Percentiles rank a stretch among this genome's conserved stretches.
Conservation (phyloP, 2,888 invertebrate species). For the Stenchaetothrips biformis region DNA sequence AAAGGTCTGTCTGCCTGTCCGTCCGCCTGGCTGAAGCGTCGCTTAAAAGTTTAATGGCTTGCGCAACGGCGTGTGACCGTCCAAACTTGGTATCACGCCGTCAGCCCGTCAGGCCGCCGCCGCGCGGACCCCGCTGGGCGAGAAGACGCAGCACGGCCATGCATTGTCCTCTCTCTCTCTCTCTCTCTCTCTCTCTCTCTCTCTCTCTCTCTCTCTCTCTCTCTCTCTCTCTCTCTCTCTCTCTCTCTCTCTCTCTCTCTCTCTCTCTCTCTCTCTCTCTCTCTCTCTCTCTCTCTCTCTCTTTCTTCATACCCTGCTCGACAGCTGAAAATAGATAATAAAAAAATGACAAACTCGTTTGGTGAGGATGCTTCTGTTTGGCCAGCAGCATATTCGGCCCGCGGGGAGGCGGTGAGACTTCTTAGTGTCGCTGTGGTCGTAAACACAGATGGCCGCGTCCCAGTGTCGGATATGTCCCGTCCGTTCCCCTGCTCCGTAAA, state of each 20-base stretch:
- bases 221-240: neutral
- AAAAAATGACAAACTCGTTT: too few species aligned
- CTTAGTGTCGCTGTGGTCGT: neutral
- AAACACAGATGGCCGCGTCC: neutral
- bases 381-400: too few species aligned
- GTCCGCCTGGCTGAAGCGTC: neutral
- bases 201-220: neutral
- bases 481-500: too few species aligned
- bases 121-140: neutral
- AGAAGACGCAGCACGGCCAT: neutral
- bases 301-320: neutral
- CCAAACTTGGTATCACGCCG: neutral
- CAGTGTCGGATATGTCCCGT: too few species aligned
- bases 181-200: neutral
- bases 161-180: neutral
- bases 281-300: neutral
- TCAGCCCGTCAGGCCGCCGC: neutral
- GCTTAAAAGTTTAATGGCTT: constrained; percentile 1
- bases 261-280: neutral
- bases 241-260: neutral
- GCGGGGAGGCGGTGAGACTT: too few species aligned
- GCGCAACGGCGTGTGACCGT: neutral
- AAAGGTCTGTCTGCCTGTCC: too few species aligned
- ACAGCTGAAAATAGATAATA: neutral
- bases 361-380: neutral